Evolutionary conservation across 1,140 invertebrate species (phyloP), one percentile per base, ranked within the genome.

Genomic region (Ceratina australensis): DNA sequence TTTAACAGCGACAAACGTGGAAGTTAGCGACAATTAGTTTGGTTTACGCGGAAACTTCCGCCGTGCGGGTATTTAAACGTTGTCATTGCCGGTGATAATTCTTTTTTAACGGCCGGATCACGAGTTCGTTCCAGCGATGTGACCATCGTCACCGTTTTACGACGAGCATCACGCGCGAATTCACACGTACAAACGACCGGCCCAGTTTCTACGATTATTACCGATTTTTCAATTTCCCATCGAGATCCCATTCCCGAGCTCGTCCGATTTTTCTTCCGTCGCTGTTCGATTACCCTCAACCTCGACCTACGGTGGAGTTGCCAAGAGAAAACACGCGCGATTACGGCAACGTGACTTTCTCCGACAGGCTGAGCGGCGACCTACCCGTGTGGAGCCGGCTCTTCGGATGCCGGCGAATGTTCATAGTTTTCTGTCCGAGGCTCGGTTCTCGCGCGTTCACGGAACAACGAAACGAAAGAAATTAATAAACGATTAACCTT

Each of bases 321-420:
- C 71, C 28, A 26, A 59, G 77, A 73, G 77, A 73, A 78, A 79
- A 79, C 33, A 10, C 71, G 47, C 4, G 18, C 26, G 56, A 60
- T 76, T 59, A 61, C 63, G 52, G 33, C 52, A 59, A 73, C 13
- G 33, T 59, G 33, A 64, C 76, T 78, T 54, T 64, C 68, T 18
- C 50, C 20, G 56, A n/a, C 42, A 49, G 10, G 33, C 3, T 4
- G 49, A 54, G 26, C n/a, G 24, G 20, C 52, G n/a, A 22, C 5
- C 12, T 18, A 8, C 4, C 12, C 1, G 28, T 15, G 5, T 10
- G 0, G 8, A 0, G 5, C 16, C 4, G 60, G 13, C 13, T 26
- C 20, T 24, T 49, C n/a, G 13, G 49, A 13, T 24, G 20, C 20
- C 7, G 20, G 16, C 28, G 28, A 64, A 52, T 16, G 54, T 64